Evolutionary conservation across 35 echinoderm and acorn worm genomes (phyloP).

Genomic region (Anneissia japonica): DNA sequence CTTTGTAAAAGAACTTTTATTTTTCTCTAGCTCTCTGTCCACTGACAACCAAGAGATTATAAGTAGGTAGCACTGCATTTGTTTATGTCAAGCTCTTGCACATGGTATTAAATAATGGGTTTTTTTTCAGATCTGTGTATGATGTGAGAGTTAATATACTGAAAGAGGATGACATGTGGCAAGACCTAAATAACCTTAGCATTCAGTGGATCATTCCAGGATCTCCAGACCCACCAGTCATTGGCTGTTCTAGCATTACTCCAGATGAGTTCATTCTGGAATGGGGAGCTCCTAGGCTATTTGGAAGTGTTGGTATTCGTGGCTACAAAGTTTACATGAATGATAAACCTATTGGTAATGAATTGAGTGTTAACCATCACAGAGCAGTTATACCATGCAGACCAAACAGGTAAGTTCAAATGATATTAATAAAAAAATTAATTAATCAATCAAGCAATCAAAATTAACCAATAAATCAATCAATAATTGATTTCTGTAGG

Average conservation of each 20-base stretch:
- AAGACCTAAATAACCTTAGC: conserved; percentile 57
- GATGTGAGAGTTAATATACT: conserved; percentile 60
- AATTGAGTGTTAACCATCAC: conserved; percentile 42
- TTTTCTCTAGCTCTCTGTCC: no score
- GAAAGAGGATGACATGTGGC: conserved; percentile 77
- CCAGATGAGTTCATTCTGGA: conserved; percentile 59
- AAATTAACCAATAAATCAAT: background rate
- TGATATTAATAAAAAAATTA: background rate
- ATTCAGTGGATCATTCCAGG: conserved; percentile 66
- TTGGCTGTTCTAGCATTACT: conserved; percentile 50
- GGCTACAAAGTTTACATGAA: conserved; percentile 79
- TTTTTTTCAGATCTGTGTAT: conserved; percentile 51
- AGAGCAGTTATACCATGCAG: conserved; percentile 78
- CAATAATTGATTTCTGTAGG: conserved; percentile 11
- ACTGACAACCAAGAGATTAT: no score
- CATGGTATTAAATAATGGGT: background rate
- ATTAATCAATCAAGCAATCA: no score
- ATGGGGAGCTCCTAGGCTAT: conserved; percentile 76
- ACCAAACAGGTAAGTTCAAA: conserved; percentile 40
- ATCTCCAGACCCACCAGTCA: conserved; percentile 62
- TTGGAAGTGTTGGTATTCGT: conserved; percentile 52
- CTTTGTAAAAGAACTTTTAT: no score
- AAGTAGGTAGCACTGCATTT: no score
- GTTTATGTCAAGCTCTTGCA: no score
- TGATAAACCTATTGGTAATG: conserved; percentile 71